Evolutionary conservation across 2,113 vertebrate species (phyloP), one percentile per base, ranked within the genome.

Genomic region (Hipposideros armiger): DNA sequence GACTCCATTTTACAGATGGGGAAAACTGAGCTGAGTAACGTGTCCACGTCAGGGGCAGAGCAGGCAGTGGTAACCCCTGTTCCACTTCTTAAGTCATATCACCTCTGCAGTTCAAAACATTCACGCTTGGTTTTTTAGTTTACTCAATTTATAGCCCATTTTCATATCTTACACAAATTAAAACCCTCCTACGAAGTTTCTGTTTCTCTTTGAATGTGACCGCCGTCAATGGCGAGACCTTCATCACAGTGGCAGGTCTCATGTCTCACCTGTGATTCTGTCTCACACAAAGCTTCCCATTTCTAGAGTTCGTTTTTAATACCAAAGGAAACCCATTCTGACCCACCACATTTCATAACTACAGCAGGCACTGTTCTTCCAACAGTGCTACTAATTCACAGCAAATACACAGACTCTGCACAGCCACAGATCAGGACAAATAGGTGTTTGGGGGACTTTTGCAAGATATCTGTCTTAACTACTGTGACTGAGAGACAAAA

Each of bases 1-100:
- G 36, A 24, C 42, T 87, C 94, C 78, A 91, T 91, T 93, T 70
- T 40, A 86, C 56, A 93, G 86, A 73, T 0, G 30, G 26, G 60
- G 40, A 36, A 74, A 60, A 90, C 40, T 50, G 67, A 76, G 82
- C 26, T 6, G 32, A 67, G 36, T 19, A 11, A 62, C 32, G 64
- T 11, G 36, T 24, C 30, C 47, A 42, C 47, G 42, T 88, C 62
- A 45, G 64, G 76, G 45, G 42, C 36, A 54, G 42, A 77, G 66
- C 2, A 14, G 4, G 64, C 6, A 47, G 16, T 58, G 30, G 30
- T 32, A 47, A 45, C 4, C 36, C n/a, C 28, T 20, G 50, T 19
- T 72, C 56, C 11, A 69, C 32, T 52, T 5, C 11, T 36, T 32
- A 87, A 81, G 26, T 47, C 62, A 52, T 8, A 45, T 6, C 50